Evolutionary conservation across 2,888 invertebrate genomes (phyloP).

Genomic region (Coecobrya sp.): DNA sequence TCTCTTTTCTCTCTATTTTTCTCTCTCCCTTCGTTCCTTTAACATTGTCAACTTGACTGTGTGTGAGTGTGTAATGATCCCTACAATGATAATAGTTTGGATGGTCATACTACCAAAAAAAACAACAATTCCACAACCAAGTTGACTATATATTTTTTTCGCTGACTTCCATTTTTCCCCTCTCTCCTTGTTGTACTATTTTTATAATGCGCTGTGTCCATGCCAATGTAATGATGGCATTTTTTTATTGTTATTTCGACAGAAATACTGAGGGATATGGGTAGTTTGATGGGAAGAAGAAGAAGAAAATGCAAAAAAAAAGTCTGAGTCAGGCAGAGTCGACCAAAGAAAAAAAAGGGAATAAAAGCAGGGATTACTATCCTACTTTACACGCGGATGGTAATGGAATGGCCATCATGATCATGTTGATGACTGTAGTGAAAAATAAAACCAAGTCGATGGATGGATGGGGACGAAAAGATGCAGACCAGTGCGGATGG

Average conservation of each 20-base stretch:
- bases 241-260: no score
- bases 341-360: no score
- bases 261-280: no score
- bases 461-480: constrained; percentile 33
- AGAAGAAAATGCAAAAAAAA: no score
- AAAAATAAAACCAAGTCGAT: constrained; percentile 30
- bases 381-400: neutral
- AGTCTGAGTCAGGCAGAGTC: no score
- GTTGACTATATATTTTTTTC: neutral
- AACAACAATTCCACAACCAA: neutral
- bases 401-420: constrained; percentile 63
- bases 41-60: neutral
- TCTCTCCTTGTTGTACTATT: no score
- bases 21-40: neutral
- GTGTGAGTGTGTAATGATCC: constrained; percentile 29
- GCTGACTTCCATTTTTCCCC: neutral
- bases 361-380: no score
- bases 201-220: no score
- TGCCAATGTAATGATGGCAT: no score
- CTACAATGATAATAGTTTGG: neutral
- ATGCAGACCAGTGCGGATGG: constrained; percentile 13
- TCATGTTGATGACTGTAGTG: neutral
- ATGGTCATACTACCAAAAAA: neutral
- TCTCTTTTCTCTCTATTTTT: constrained; percentile 1
- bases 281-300: no score